phyloP scores from a whole-genome alignment of 1,140 invertebrate species.

The Eciton burchellii region DNA sequence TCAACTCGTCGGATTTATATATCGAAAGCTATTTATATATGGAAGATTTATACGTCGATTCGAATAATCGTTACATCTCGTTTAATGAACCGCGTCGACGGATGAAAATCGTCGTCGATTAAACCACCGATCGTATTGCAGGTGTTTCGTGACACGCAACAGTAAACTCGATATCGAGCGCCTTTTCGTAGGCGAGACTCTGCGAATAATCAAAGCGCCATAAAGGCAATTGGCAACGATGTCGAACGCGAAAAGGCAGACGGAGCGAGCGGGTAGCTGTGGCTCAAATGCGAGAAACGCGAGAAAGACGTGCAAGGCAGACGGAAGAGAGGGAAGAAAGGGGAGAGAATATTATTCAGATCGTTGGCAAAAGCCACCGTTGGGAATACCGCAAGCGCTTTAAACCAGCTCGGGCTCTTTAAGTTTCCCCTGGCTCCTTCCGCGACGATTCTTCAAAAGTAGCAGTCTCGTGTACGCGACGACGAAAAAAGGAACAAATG shows the following conservation, averaged over 20 bases:
- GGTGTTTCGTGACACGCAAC: no score
- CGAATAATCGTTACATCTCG: background rate
- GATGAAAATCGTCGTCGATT: slow-evolving; percentile 13
- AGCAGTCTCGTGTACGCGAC: slow-evolving; percentile 23
- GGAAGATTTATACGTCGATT: no score
- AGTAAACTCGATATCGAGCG: slow-evolving; percentile 24
- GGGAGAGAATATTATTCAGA: slow-evolving; percentile 72
- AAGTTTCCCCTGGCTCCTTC: slow-evolving; percentile 58
- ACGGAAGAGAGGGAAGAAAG: background rate
- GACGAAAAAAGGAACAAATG: slow-evolving; percentile 48
- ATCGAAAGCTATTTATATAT: no score
- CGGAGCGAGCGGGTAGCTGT: slow-evolving; percentile 9
- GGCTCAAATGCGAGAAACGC: slow-evolving; percentile 23
- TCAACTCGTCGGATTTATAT: background rate
- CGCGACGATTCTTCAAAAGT: slow-evolving; percentile 56
- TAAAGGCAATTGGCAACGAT: slow-evolving; percentile 60
- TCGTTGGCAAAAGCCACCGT: slow-evolving; percentile 64
- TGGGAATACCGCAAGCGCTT: slow-evolving; percentile 70
- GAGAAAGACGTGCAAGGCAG: slow-evolving; percentile 3
- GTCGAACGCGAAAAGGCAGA: background rate
- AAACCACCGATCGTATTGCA: slow-evolving; percentile 13
- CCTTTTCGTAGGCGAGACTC: background rate
- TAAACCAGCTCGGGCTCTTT: slow-evolving; percentile 60
- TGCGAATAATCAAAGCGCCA: slow-evolving; percentile 39
- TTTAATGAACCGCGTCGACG: slow-evolving; percentile 6